Base-by-base conservation (phyloP, 2,113 vertebrate genomes). In the Ceyx margarethae region DNA sequence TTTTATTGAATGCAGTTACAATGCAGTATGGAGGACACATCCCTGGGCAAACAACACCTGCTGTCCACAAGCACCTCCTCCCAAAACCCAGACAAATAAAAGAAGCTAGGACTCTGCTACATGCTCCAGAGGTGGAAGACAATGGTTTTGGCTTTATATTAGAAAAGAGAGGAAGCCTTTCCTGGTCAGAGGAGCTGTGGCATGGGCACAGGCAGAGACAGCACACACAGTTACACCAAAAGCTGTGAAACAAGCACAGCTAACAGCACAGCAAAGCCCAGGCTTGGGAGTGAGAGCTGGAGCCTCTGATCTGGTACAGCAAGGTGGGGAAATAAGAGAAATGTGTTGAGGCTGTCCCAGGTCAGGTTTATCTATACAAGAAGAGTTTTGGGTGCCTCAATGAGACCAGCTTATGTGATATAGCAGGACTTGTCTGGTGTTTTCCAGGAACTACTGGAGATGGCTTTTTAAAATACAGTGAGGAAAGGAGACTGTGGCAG, bases 1-100 rank as follows among this genome's bases (percentile, higher is more conserved):
- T 77, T 96, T 96, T 95, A 96, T 96, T 97, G 74, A 43, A 58
- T 53, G 51, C 46, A 35, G 18, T 71, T 78, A 91, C 85, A 94
- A 67, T 33, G 67, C 58, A 62, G 40, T 37, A 88, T 20, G 45
- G 71, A 86, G 76, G 74, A 45, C 67, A 87, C 9, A 23, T 81
- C 68, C 71, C 53, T 66, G 65, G 51, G 29, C 40, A 76, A 80
- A 85, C 66, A 67, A 43, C n/a, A 42, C 46, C 42, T 19, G 50
- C 53, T 77, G 61, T 56, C 57, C 60, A 29, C 1, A 6, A 91
- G 57, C 61, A 71, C 21, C 51, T 92, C 46, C 58, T 91, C 68
- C 43, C 43, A 25, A 87, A 83, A 45, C 85, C 45, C 54, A 72
- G 33, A 46, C 18, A 54, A 76, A 87, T 23, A 35, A 23, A 37